Evolutionary conservation across 2,113 vertebrate genomes (phyloP).

Genomic region (Rhipidura dahli): DNA sequence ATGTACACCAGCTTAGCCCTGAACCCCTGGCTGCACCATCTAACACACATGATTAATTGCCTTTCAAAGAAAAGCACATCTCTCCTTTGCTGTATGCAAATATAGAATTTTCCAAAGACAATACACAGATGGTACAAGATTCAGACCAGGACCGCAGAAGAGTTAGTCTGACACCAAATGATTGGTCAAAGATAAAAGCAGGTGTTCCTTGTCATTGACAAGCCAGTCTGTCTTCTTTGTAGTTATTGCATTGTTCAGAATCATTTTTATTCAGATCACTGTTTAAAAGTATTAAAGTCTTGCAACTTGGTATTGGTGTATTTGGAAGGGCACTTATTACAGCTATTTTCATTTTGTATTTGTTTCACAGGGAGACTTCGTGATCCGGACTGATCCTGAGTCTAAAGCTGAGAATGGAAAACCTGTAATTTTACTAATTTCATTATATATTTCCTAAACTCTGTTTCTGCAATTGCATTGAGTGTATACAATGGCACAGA

Average conservation of each 20-base stretch:
- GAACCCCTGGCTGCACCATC: background rate
- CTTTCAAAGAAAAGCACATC: background rate
- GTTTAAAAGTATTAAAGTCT: background rate
- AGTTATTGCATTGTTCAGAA: background rate
- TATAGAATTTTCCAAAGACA: background rate
- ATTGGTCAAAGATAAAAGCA: background rate
- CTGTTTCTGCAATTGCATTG: background rate
- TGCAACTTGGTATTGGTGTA: background rate
- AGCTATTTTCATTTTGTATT: background rate
- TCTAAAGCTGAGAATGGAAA: background rate
- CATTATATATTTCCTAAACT: background rate
- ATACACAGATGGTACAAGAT: background rate
- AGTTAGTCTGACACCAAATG: background rate
- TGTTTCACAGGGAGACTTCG: background rate
- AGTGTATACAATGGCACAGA: background rate
- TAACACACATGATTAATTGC: background rate
- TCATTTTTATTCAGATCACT: background rate
- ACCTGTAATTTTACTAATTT: background rate
- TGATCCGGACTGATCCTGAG: background rate
- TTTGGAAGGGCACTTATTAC: background rate
- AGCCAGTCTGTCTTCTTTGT: background rate
- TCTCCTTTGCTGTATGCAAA: background rate
- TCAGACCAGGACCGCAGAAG: background rate
- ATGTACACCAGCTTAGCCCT: background rate
- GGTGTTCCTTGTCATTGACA: background rate